Evolutionary conservation across 2,888 invertebrate species (phyloP), one percentile per base, ranked within the genome.

Genomic region (Athrips mouffetella): DNA sequence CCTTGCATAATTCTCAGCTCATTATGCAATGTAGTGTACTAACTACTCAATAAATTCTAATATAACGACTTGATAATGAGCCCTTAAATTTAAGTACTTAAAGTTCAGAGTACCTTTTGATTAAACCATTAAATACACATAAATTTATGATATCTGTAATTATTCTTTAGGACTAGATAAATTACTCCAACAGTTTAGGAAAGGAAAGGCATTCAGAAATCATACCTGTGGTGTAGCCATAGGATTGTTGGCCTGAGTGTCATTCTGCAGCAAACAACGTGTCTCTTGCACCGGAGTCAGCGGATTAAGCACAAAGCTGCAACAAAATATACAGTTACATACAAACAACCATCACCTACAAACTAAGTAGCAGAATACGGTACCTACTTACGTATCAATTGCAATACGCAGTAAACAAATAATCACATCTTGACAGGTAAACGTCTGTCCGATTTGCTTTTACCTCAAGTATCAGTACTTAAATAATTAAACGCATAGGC

Each of bases 211-310:
- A 25, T 25, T 25, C 8, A 25, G 25, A 25, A 25, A 5, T 37
- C 10, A 35, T 45, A 89, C 89, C 87, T 93, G 93, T 1, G 97
- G 94, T 46, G 92, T 91, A 7, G 95, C 95, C 61, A 94, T 93
- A 0, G 97, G 97, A 77, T 97, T 96, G 70, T 94, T 94, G 45
- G 97, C 96, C 59, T 95, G 93, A 0, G 97, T 97, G 76, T 97
- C 97, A 80, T 97, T 97, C 80, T 97, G 97, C 63, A 97, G 89
- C 73, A 96, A 92, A 74, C 97, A 97, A 52, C 96, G 90, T 6
- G 97, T 97, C 79, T 97, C 96, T 85, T 97, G 97, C 49, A 95
- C 93, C 1, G 97, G 97, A 53, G 96, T 96, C 70, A 97, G 80
- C 6, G 97, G 97, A 78, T 97, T 97, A 53, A 96, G 91, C 30